These are phyloP conservation scores for Muraenolepis orangiensis DNA, from an alignment of 2,797 vertebrate genomes.

Conservation along the genomic window DNA sequence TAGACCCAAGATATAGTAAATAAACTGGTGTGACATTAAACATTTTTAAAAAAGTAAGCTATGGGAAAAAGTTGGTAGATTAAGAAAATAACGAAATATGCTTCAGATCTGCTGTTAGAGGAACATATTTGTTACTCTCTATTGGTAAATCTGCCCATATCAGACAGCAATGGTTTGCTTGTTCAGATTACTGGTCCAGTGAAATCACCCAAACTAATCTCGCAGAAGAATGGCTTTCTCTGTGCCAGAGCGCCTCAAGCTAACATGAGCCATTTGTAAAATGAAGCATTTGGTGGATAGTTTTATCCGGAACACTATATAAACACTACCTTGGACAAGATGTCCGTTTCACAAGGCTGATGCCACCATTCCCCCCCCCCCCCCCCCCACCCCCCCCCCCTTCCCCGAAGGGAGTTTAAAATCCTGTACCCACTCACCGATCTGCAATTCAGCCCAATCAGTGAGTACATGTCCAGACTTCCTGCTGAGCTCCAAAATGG, in stretches of 20 bases:
- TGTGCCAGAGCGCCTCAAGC: conserved; percentile 33
- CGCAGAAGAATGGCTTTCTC: conserved; percentile 60
- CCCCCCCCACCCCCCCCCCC: neutral
- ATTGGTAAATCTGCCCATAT: neutral
- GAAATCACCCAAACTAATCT: conserved; percentile 67
- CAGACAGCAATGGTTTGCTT: neutral
- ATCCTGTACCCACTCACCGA: neutral
- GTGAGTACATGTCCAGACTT: conserved; percentile 54
- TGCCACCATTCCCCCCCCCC: neutral
- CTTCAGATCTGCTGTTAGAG: neutral
- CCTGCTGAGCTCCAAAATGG: conserved; percentile 55
- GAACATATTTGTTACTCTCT: neutral
- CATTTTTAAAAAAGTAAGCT: neutral
- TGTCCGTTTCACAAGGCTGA: neutral
- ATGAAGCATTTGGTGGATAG: neutral
- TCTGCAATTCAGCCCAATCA: conserved; percentile 53
- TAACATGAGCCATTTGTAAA: neutral
- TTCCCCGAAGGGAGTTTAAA: neutral
- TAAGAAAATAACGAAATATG: too few relatives aligned
- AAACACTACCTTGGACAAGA: neutral
- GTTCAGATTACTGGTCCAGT: conserved; percentile 68
- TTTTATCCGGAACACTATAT: neutral
- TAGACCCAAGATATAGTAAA: neutral
- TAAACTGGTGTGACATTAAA: neutral
- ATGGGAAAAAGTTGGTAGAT: neutral